phyloP scores from a whole-genome alignment of 2,888 invertebrate species.

The Mesorhabditis belari region DNA sequence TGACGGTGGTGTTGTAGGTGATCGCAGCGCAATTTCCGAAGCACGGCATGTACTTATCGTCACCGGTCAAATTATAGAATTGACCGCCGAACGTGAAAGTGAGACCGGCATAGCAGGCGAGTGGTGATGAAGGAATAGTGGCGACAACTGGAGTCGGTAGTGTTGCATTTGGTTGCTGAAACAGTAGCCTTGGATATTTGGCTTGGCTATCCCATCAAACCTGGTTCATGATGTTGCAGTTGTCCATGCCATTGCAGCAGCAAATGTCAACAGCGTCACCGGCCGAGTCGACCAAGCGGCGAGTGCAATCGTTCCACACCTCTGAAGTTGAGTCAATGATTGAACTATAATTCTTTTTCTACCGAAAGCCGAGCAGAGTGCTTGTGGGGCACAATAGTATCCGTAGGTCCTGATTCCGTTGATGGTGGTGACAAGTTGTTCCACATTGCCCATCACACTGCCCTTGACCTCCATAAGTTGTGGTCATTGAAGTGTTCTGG shows the following conservation, averaged over 20 bases:
- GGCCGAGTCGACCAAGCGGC: not conserved
- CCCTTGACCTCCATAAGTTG: constrained; percentile 20
- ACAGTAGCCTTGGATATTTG: constrained; percentile 14
- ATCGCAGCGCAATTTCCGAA: constrained; percentile 26
- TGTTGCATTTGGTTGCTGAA: not conserved
- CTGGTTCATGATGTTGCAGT: constrained; percentile 24
- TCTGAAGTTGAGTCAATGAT: too few relatives aligned
- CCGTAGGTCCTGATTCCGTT: constrained; percentile 17
- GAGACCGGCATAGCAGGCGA: constrained; percentile 21
- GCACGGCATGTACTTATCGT: constrained; percentile 6
- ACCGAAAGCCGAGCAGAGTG: constrained; percentile 3
- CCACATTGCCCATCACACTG: constrained; percentile 28
- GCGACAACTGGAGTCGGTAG: not conserved
- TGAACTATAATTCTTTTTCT: too few relatives aligned
- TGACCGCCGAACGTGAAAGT: constrained; percentile 8
- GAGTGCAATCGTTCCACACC: not conserved
- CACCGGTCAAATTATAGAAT: constrained; percentile 1
- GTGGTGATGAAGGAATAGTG: constrained; percentile 14
- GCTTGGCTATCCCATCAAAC: constrained; percentile 13
- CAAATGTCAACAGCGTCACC: constrained; percentile 5
- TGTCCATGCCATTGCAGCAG: constrained; percentile 27
- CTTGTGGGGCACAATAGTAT: constrained; percentile 26
- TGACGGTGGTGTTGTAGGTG: constrained; percentile 11
- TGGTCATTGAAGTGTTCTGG: constrained; percentile 10
- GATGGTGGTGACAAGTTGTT: constrained; percentile 15